Evolutionary conservation across 1,140 invertebrate genomes (phyloP), one percentile per base, ranked within the genome.

Genomic region (Macrobrachium rosenbergii): DNA sequence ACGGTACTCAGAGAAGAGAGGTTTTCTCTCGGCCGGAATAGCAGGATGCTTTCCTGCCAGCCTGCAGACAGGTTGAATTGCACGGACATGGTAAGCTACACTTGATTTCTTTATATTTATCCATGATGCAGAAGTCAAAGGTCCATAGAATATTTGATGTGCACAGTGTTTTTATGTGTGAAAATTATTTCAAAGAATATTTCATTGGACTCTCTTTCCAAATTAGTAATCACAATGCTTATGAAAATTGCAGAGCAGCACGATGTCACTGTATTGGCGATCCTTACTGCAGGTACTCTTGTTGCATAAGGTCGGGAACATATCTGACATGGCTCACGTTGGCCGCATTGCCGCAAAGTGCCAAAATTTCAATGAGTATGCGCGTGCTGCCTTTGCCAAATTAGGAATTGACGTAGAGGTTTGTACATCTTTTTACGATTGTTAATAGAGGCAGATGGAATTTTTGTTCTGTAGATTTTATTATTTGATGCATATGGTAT

Each of bases 11-110:
- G 90, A 91, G 90, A 93, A 87, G 91, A 92, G 88, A 83, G 91
- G 73, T 93, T 94, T 89, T 90, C 90, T 17, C 92, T 97, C n/a
- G 95, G 96, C 0, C 94, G 95, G 85, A 96, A 96, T 91, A 95
- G 95, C 8, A 93, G 96, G 88, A 97, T 97, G 96, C 91, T 97
- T 63, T 95, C 96, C 10, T 94, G 96, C 12, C 96, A 97, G 91
- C 95, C 95, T 52, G 62, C 83, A 19, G 77, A 79, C 23, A 52
- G 82, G 6, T 52, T 83, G 19, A 76, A 69, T n/a, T 58, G 62
- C 19, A 45, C 37, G n/a, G 62, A 75, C 14, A 43, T 62, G 43
- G 82, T 83, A 52, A 83, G 82, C 76, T 16, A n/a, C 21, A 45
- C 28, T 6, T 37, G n/a, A 23, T 82, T 67, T 28, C 10, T 82